Evolutionary conservation across 2,797 vertebrate genomes (phyloP), one percentile per base, ranked within the genome.

Genomic region (Muscicapa striata): DNA sequence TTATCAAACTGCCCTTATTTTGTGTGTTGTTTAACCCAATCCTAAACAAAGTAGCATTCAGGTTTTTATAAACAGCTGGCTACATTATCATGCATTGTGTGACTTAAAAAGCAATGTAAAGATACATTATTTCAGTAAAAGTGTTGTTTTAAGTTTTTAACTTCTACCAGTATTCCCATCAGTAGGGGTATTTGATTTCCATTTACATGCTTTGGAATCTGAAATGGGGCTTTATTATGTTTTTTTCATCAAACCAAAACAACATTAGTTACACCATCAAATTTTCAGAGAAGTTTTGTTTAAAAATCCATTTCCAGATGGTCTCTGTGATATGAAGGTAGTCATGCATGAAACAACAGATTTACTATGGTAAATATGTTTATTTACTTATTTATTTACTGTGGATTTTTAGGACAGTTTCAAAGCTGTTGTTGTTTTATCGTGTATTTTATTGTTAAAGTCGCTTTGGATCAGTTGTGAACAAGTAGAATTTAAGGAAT

Each of bases 231-330:
- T 87, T 66, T 73, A 74, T 75, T 72, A 54, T 57, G 14, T 51
- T 76, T 76, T 70, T 83, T 87, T 61, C 23, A 78, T 84, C 52
- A 87, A 85, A 72, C 16, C 77, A 87, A 93, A 94, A 27, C 27
- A 63, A 36, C 48, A 72, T 90, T 76, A 86, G 46, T 76, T 66
- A 85, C 61, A 67, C 24, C 43, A 64, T 34, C 40, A 81, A 67
- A 58, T 63, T 84, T 93, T 80, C 76, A 89, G 15, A 59, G 30
- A 67, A 27, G 7, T 55, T 94, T 83, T 73, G 20, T 70, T 90
- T 85, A 68, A 94, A 94, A 95, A 92, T 79, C 68, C 19, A n/a
- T 91, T 93, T 95, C 63, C 72, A 94, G 79, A 90, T 80, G 58
- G 19, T 62, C n/a, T 87, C 18, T 51, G 22, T 54, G 40, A 87